Evolutionary conservation across 1,140 invertebrate genomes (phyloP).

Genomic region (Triops longicaudatus): DNA sequence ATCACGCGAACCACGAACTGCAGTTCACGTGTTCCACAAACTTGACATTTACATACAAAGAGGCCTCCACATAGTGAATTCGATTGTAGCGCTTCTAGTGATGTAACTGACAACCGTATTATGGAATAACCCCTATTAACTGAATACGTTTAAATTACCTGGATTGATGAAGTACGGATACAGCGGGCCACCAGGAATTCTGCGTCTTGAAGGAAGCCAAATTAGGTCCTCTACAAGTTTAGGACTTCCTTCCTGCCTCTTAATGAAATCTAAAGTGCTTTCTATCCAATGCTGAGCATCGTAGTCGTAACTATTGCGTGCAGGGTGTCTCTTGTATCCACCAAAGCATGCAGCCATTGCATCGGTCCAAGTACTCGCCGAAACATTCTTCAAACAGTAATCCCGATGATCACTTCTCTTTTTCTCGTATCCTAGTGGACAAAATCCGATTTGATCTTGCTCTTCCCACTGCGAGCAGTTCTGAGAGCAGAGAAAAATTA

Average conservation of each 20-base stretch:
- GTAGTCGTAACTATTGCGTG: neutral
- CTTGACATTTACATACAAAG: too few species aligned
- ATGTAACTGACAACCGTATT: too few species aligned
- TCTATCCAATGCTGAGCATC: neutral
- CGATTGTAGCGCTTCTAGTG: too few species aligned
- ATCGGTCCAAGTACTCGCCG: neutral
- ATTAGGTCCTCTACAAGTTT: neutral
- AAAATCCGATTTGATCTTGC: neutral
- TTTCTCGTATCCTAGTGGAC: neutral
- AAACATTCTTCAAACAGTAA: neutral
- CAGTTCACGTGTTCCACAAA: too few species aligned
- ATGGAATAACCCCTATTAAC: too few species aligned
- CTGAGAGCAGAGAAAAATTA: neutral
- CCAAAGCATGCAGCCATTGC: neutral
- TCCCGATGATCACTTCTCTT: neutral
- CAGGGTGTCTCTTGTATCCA: neutral
- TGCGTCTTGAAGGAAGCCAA: neutral
- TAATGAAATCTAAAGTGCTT: neutral
- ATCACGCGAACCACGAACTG: too few species aligned
- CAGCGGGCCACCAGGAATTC: neutral
- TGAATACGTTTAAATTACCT: too few species aligned
- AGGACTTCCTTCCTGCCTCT: neutral
- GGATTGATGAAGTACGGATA: neutral
- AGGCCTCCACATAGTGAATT: too few species aligned
- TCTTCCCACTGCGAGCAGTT: neutral